Conservation (phyloP, 2,113 vertebrate genomes). For the Chamaea fasciata region DNA sequence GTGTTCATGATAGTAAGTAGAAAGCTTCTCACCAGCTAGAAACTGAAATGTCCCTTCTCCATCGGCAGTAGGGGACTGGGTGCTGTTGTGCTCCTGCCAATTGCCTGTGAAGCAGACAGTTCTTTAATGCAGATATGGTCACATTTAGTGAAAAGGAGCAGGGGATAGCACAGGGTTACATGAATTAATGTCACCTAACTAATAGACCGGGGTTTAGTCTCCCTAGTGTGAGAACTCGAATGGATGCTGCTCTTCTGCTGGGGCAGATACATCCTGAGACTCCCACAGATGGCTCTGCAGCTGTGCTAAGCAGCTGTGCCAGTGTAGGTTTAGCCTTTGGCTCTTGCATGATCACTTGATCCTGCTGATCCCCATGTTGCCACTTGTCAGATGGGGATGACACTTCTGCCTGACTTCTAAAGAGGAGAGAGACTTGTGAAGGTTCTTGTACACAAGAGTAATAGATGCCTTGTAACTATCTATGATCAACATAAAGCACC, state of each 20-base stretch:
- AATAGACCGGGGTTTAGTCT: neutral
- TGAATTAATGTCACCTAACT: neutral
- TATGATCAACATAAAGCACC: neutral
- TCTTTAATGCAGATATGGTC: neutral
- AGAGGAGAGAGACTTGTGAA: neutral
- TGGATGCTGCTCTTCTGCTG: neutral
- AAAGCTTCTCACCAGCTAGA: neutral
- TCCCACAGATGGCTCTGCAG: neutral
- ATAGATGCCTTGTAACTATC: neutral
- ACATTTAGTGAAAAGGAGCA: neutral
- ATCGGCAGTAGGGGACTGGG: neutral
- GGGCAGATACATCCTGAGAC: neutral
- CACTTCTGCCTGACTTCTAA: neutral
- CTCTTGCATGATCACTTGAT: neutral
- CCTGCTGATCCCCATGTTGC: neutral
- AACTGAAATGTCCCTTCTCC: neutral
- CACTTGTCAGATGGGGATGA: neutral
- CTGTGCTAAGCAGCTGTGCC: neutral
- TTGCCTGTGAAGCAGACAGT: neutral
- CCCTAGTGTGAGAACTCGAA: neutral
- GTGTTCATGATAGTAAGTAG: neutral
- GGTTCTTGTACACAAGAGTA: neutral
- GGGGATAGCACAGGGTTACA: neutral
- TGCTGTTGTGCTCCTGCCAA: neutral
- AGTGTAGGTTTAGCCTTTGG: neutral